A percentile compares a stretch with the other conserved stretches of the same genome.
Conservation (phyloP, 2,113 vertebrate species). For the Petromus typicus region DNA sequence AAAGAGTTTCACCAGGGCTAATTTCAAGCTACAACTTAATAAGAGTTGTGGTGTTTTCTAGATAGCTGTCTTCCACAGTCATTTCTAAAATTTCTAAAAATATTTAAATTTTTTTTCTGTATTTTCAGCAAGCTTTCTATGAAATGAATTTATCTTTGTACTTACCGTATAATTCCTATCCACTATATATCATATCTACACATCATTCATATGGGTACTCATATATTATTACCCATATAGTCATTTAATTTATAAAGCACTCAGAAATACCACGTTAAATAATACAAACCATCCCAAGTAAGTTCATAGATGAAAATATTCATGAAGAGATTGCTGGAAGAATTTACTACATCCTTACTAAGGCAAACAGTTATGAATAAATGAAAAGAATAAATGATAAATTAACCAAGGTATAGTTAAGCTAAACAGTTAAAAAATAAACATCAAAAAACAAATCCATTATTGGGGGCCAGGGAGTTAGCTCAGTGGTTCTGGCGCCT, state of each 20-base stretch:
- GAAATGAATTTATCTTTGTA: neutral
- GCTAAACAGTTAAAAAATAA: neutral
- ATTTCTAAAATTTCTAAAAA: conserved; percentile 22
- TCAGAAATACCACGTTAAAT: neutral
- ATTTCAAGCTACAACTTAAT: neutral
- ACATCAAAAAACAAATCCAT: neutral
- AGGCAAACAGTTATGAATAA: neutral
- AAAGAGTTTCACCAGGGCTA: neutral
- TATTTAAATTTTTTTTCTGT: neutral
- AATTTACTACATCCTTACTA: neutral
- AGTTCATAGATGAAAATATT: neutral
- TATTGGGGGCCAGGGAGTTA: neutral
- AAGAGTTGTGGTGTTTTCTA: neutral
- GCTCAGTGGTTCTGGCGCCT: too few species aligned
- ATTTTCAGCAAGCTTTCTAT: neutral
- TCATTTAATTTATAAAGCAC: neutral
- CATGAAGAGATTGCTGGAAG: neutral
- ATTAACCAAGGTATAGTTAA: neutral
- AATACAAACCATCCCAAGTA: neutral
- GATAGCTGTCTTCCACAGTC: neutral
- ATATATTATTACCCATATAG: neutral
- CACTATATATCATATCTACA: neutral
- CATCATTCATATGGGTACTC: neutral
- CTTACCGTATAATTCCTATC: neutral
- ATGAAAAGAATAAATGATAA: neutral